Base-by-base conservation (phyloP, 92 coral and sea anemone genomes). In the Siderastrea radians region DNA sequence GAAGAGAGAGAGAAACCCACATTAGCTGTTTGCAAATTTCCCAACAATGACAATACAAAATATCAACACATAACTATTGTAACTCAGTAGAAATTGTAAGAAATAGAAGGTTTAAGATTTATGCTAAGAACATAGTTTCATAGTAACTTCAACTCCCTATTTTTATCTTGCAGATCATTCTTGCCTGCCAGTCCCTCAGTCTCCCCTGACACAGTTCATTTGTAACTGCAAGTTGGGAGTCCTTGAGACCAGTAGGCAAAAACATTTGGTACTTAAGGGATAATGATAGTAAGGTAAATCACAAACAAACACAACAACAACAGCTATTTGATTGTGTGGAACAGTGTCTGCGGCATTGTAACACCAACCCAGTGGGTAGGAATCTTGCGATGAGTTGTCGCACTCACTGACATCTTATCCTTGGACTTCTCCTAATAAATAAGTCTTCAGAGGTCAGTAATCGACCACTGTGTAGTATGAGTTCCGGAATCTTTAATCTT, bases 371-470 rank as follows among this genome's bases (percentile, higher is more conserved):
- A 79, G 89, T 92, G 92, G 90, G 79, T 87, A 68, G 94, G 78
- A 74, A 51, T 94, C 98, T 94, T 94, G 92, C 48, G 91, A 93
- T 71, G 85, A 85, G 80, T 81, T 79, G 84, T 64, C 79, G 68
- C 88, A 87, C 66, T 79, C 84, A 80, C 92, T 78, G 90, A 82
- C 92, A 58, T 85, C 89, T 61, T 72, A 92, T 90, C 89, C 91
- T 92, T 93, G 91, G 74, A 49, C 87, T 46, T 84, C 87, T 84
- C 87, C 87, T 84, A 85, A 65, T 77, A 86, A 95, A 95, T 84
- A 93, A 95, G 86, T 88, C 95, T 94, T 93, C 94, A 95, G 93
- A 95, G 98, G 98, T 95, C 98, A 95, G 98, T 95, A 95, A 90
- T 82, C 91, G 98, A 95, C 96, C 96, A 89, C 88, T 80, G 90